Base-by-base conservation (phyloP, 1,140 invertebrate species). In the Drosophila murphyi region DNA sequence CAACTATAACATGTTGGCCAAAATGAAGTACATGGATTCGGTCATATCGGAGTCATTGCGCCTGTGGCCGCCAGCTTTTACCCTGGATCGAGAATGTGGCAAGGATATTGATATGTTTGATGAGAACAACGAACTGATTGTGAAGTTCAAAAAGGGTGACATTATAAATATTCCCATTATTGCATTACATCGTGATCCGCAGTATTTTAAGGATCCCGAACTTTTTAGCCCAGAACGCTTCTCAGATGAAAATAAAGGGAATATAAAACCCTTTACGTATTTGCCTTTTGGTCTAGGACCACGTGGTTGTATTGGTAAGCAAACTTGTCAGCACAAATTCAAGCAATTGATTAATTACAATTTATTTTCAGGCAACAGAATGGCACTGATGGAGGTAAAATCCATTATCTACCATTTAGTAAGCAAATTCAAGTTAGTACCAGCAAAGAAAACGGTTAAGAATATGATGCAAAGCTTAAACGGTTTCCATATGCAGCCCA, bases 1-100 rank as follows among this genome's bases (percentile, higher is more conserved):
- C 28, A 92, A 88, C 34, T 94, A 93, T 45, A 91, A 92, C 7
- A 94, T 94, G 34, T 82, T 96, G 7, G 81, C 93, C 32, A 92
- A 93, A 37, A 93, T 96, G 93, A 94, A 93, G 48, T 96, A 96
- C 79, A 71, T 96, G 82, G 96, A 96, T 78, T 94, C 94, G 93
- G 94, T 95, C 8, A 79, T 94, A 3, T 93, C 93, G 79, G 95
- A 95, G 76, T 92, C 93, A 0, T 76, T 96, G 2, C 85, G 95
- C 20, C 91, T 94, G 20, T 95, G 94, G 93, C 94, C 95, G 5
- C 93, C 94, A 2, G 92, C 91, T 0, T 62, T 92, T 0, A 57
- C 90, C 1, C 86, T 92, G 2, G 94, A 95, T 75, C 82, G 94
- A 3, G 43, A 86, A 1, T 94, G 93, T 39, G 76, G 76, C 2